phyloP scores from a whole-genome alignment of 23 tunicate genomes.

The Aplidium turbinatum region DNA sequence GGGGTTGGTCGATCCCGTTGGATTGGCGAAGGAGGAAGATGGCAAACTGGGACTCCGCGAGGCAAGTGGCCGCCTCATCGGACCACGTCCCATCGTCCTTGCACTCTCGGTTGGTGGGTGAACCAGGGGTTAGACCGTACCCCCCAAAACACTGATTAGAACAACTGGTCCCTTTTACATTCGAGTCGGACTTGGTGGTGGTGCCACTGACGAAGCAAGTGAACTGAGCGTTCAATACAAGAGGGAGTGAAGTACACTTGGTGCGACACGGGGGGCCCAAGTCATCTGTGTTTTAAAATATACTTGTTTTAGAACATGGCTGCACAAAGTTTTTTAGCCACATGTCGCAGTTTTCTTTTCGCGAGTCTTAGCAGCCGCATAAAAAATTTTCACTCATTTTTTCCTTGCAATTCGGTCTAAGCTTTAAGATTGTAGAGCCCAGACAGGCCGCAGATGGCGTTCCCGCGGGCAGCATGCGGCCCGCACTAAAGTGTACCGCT shows the following conservation, averaged over 20 bases:
- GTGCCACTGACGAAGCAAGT: background rate
- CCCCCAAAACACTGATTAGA: background rate
- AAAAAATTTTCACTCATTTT: too few relatives aligned
- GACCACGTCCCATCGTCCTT: slow-evolving; percentile 32
- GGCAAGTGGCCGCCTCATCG: slow-evolving; percentile 26
- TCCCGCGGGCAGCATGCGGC: too few relatives aligned
- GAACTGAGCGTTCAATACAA: background rate
- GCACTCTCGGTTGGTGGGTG: background rate
- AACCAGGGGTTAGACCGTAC: slow-evolving; percentile 10
- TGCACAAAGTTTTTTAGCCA: too few relatives aligned
- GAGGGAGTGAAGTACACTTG: background rate
- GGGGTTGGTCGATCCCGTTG: background rate
- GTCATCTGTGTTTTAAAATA: too few relatives aligned
- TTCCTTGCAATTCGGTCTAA: too few relatives aligned
- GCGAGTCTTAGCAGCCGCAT: too few relatives aligned
- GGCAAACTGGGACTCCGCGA: slow-evolving; percentile 32
- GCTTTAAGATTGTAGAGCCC: too few relatives aligned
- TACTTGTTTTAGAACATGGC: too few relatives aligned
- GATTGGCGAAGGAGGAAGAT: slow-evolving; percentile 12
- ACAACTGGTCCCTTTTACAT: background rate
- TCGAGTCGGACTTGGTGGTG: too few relatives aligned
- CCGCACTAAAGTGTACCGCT: too few relatives aligned
- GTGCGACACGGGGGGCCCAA: slow-evolving; percentile 16
- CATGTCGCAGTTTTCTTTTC: too few relatives aligned
- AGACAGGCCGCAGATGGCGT: too few relatives aligned